These are phyloP conservation scores for Ypsolopha scabrella DNA, from an alignment of 2,888 invertebrate genomes.

Conservation along the genomic window DNA sequence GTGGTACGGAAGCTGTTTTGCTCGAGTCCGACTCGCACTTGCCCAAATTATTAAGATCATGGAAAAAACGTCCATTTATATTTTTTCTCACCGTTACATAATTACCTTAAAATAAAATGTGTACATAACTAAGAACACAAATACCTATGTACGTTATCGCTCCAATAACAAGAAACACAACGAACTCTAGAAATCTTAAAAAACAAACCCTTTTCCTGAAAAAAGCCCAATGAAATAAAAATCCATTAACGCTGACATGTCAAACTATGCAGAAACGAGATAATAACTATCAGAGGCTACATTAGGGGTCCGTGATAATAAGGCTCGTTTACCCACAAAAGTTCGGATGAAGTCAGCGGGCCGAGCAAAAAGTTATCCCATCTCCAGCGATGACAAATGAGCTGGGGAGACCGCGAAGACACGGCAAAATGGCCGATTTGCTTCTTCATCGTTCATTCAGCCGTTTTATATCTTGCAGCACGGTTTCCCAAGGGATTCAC, in stretches of 20 bases:
- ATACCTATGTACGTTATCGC: too few species aligned
- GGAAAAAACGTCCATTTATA: too few species aligned
- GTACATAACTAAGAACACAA: too few species aligned
- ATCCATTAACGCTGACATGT: neutral
- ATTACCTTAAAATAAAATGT: too few species aligned
- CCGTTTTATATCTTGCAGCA: conserved; percentile 13
- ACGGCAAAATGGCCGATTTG: conserved; percentile 52
- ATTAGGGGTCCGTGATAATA: conserved; percentile 48
- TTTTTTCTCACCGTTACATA: too few species aligned
- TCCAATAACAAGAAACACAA: too few species aligned
- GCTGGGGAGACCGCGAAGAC: conserved; percentile 30
- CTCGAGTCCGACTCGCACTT: too few species aligned
- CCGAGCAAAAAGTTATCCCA: conserved; percentile 61
- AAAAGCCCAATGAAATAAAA: neutral
- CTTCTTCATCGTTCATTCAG: conserved; percentile 45
- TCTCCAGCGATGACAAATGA: conserved; percentile 63
- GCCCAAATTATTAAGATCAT: too few species aligned
- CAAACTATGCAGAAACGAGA: conserved; percentile 2
- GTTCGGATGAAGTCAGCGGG: conserved; percentile 53
- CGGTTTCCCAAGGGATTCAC: conserved; percentile 23
- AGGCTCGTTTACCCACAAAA: conserved; percentile 50
- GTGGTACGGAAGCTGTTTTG: too few species aligned
- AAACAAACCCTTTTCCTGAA: neutral
- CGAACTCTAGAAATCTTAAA: neutral
- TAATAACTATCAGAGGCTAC: conserved; percentile 11